Evolutionary conservation across 2,797 vertebrate species (phyloP), one percentile per base, ranked within the genome.

Genomic region (Streptopelia turtur): DNA sequence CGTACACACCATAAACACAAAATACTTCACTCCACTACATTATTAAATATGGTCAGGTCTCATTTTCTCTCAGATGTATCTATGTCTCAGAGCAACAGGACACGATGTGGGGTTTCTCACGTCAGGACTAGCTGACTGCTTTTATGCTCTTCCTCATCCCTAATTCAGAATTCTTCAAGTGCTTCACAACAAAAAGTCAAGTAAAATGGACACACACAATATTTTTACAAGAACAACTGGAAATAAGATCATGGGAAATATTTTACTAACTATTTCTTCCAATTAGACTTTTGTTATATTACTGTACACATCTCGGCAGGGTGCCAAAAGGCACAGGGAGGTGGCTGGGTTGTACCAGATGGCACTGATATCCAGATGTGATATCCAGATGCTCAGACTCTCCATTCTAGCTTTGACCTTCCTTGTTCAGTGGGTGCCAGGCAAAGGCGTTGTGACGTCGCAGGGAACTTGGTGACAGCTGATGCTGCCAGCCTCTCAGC

Each of bases 1-100:
- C 0, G 0, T 3, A 77, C 8, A 20, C 11, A 9, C 7, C 28
- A 41, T 30, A 55, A 88, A 79, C 10, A 81, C 15, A n/a, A 47
- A 13, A 10, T 4, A 57, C 0, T 65, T 74, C 13, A n/a, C 43
- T 5, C 22, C 33, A 1, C 10, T 88, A 28, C 63, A 68, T 33
- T 1, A 61, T 15, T 27, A 68, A 75, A 64, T 24, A 55, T 3
- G 10, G 10, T 63, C 27, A 70, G 43, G n/a, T 30, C 35, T 87
- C 53, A 35, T 74, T 60, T 20, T 39, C 18, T 50, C 24, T 53
- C 4, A 10, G 4, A 47, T 31, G 65, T 55, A 15, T 8, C 10
- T 47, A 12, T 63, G 33, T 20, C 45, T 68, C 64, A 68, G 43
- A 83, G 15, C 17, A 83, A 37, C 2, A 1, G 5, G 17, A 28